Evolutionary conservation across 2,113 vertebrate genomes (phyloP).

Genomic region (Campylomormyrus tamandua): DNA sequence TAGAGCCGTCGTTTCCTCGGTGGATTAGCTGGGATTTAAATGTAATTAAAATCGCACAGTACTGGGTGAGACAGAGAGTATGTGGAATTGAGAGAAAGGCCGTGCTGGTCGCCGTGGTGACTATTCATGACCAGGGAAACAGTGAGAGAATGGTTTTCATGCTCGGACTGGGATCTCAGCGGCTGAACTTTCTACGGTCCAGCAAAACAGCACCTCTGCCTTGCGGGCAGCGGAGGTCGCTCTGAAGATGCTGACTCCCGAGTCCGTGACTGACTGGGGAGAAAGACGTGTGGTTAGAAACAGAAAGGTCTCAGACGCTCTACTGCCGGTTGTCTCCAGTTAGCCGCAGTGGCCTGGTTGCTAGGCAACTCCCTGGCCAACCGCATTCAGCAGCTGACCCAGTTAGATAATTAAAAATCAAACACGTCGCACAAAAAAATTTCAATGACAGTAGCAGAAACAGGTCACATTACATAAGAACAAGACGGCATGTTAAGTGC

Average conservation of each 20-base stretch:
- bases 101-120: neutral
- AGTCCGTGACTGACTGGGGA: neutral
- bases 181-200: neutral
- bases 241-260: neutral
- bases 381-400: conserved; percentile 57
- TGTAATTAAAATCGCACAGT: neutral
- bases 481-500: neutral
- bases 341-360: conserved; percentile 49
- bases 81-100: neutral
- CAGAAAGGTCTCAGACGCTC: conserved; percentile 42
- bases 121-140: neutral
- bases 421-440: neutral
- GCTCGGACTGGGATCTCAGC: neutral
- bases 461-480: neutral
- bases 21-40: neutral
- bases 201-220: neutral
- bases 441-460: neutral
- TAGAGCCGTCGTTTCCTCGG: neutral
- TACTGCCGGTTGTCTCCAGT: conserved; percentile 38
- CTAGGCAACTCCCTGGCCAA: conserved; percentile 65
- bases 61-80: neutral
- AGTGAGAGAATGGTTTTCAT: neutral
- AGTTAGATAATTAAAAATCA: conserved; percentile 59
- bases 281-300: neutral
- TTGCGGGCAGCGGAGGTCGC: neutral